phyloP scores from a whole-genome alignment of 1,140 invertebrate species.

The Archegozetes longisetosus region DNA sequence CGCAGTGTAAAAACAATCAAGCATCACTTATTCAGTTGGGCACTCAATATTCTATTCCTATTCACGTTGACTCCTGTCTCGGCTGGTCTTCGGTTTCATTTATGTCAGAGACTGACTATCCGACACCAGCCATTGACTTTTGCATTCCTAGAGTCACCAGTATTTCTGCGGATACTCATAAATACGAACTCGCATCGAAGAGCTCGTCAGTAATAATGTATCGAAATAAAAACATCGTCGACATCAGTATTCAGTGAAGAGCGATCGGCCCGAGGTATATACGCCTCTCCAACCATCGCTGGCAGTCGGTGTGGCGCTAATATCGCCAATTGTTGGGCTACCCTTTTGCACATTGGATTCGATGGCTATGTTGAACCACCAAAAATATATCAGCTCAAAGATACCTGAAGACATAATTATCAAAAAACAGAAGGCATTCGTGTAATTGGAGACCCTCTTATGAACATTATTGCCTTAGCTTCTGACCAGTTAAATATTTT shows the following conservation, averaged over 20 bases:
- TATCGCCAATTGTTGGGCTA: conserved; percentile 93
- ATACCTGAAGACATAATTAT: conserved; percentile 55
- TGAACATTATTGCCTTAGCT: conserved; percentile 77
- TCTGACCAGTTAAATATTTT: conserved; percentile 85
- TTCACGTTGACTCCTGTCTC: conserved; percentile 94
- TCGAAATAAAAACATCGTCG: conserved; percentile 57
- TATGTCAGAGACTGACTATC: conserved; percentile 66
- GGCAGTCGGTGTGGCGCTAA: conserved; percentile 32
- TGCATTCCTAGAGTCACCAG: conserved; percentile 66
- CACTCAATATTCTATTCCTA: conserved; percentile 65
- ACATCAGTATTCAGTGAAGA: conserved; percentile 78
- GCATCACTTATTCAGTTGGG: too few relatives aligned
- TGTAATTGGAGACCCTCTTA: conserved; percentile 70
- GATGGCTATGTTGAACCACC: conserved; percentile 72
- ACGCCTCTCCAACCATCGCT: conserved; percentile 71
- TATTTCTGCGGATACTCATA: conserved; percentile 95
- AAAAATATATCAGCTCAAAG: conserved; percentile 56
- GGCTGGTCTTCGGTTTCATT: conserved; percentile 83
- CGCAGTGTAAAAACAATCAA: too few relatives aligned
- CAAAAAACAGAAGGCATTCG: conserved; percentile 61
- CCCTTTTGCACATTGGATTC: conserved; percentile 72
- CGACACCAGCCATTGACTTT: conserved; percentile 70
- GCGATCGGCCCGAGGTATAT: conserved; percentile 96
- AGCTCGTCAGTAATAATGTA: conserved; percentile 91
- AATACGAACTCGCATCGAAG: conserved; percentile 97